These are phyloP conservation scores for Neodontobutis hainanensis DNA, from an alignment of 2,113 vertebrate genomes.

Conservation along the genomic window DNA sequence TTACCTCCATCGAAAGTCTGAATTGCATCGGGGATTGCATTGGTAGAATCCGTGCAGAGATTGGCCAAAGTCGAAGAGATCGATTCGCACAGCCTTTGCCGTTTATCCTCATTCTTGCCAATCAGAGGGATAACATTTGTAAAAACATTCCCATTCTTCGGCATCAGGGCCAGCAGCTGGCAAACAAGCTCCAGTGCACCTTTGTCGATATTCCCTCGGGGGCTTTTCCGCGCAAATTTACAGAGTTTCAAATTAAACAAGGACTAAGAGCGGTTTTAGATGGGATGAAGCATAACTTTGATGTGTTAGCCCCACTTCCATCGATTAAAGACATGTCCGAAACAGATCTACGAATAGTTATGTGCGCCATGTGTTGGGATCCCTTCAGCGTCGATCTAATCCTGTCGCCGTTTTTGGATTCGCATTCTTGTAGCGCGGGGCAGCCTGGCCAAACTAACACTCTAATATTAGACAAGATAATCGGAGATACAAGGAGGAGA, in stretches of 20 bases:
- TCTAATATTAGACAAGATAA: constrained; percentile 96
- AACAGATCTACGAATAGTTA: constrained; percentile 94
- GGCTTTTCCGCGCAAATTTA: constrained; percentile 95
- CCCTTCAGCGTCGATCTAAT: constrained; percentile 98
- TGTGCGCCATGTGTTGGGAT: constrained; percentile 99
- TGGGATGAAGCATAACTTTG: constrained; percentile 92
- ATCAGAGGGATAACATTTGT: constrained; percentile 91
- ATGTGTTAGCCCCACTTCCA: constrained; percentile 89
- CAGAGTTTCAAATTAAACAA: constrained; percentile 96
- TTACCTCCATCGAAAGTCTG: constrained; percentile 96
- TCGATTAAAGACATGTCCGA: constrained; percentile 96
- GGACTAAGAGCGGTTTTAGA: constrained; percentile 92
- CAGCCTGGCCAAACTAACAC: constrained; percentile 96
- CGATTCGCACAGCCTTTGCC: constrained; percentile 89
- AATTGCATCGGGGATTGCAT: constrained; percentile 95
- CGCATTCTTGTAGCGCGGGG: constrained; percentile 94
- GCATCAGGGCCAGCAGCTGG: constrained; percentile 96
- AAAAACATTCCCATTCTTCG: constrained; percentile 96
- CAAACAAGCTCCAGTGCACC: constrained; percentile 97
- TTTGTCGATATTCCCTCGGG: constrained; percentile 94
- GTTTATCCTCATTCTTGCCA: constrained; percentile 94
- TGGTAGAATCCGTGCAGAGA: constrained; percentile 92
- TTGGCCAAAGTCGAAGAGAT: constrained; percentile 89
- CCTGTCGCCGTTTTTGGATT: constrained; percentile 97
- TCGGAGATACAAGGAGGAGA: constrained; percentile 90